Base-by-base conservation (phyloP, 1,140 invertebrate genomes). In the Penaeus chinensis region DNA sequence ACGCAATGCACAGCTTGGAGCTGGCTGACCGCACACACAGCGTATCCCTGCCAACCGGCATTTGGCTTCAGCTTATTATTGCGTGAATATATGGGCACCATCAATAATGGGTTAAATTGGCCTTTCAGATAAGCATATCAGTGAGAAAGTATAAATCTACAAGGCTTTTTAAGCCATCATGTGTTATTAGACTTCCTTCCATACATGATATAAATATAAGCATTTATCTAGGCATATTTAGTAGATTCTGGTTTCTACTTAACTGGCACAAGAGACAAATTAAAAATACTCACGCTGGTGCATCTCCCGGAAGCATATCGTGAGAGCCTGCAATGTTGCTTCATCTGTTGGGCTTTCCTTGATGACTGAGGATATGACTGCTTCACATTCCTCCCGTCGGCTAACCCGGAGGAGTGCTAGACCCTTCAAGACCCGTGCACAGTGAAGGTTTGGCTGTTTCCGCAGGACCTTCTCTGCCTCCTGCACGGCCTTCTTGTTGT, bases 401-500 rank as follows among this genome's bases (percentile, higher is more conserved):
- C 97, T 96, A 91, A 98, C 93, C 87, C 98, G 94, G 76, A 98
- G 93, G 89, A 99, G 93, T 0, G 98, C 97, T 88, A 99, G 93
- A 0, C 96, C 96, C 92, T 99, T 99, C 78, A 99, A 91, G 11
- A 94, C 94, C 93, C 96, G 96, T 7, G 97, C 98, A 93, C 97
- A 98, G 63, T 95, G 95, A 90, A 98, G 95, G 90, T 94, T 94
- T 87, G 97, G 96, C 91, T 97, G 96, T 92, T 99, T 99, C 91
- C 97, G 98, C 60, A 99, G 93, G 20, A 99, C 95, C 93, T 98
- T 99, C 87, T 99, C 98, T 11, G 97, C 97, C 93, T 99, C 98
- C 92, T 99, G 97, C n/a, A 99, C 93, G 0, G 98, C 98, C 92
- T 99, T 98, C 91, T 99, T 99, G 93, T 99, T 98, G 92, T 98